Conservation (phyloP, 1,140 invertebrate species). For the Pseudomyrmex gracilis region DNA sequence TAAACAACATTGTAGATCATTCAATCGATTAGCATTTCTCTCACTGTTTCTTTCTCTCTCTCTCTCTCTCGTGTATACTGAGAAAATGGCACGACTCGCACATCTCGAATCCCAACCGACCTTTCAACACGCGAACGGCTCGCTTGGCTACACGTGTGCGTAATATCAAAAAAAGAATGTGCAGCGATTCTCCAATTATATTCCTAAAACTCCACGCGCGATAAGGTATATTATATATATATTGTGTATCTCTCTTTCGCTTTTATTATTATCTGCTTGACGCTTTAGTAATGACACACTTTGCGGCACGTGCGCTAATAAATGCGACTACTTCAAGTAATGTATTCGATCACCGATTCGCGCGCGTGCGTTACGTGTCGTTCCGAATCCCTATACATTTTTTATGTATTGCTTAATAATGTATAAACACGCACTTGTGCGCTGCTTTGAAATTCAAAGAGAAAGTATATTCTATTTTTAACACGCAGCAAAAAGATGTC, state of each 20-base stretch:
- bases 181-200: constrained; percentile 55
- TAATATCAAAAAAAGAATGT: constrained; percentile 25
- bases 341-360: constrained; percentile 34
- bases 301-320: constrained; percentile 49
- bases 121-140: constrained; percentile 24
- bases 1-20: constrained; percentile 53
- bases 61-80: constrained; percentile 20
- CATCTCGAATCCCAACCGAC: constrained; percentile 30
- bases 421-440: neutral
- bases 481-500: neutral
- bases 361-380: neutral
- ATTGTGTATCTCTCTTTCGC: constrained; percentile 1
- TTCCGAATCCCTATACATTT: neutral
- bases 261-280: constrained; percentile 45
- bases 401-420: neutral
- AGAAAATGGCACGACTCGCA: constrained; percentile 44
- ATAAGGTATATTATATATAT: too few relatives aligned
- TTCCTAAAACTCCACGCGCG: constrained; percentile 34
- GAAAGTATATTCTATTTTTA: neutral
- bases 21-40: constrained; percentile 48
- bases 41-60: neutral
- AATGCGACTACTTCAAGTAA: constrained; percentile 47
- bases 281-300: constrained; percentile 49
- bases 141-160: constrained; percentile 17
- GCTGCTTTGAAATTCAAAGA: neutral